Percentiles rank a stretch among this genome's conserved stretches.
phyloP scores from a whole-genome alignment of 1,140 invertebrate genomes.

The Drosophila lacteicornis region DNA sequence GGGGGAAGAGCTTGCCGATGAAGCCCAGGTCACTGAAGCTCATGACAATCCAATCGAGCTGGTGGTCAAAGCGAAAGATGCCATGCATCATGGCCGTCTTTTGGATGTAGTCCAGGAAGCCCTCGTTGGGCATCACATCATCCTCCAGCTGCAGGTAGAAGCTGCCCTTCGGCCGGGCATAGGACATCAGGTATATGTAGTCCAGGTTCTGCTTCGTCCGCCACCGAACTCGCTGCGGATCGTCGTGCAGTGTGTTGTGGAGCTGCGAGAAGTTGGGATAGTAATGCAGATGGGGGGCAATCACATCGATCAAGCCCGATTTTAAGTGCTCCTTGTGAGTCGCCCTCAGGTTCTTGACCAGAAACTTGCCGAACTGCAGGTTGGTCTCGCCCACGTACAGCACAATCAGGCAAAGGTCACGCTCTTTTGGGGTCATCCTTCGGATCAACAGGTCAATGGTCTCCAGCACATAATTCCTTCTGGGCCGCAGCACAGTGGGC shows the following conservation, averaged over 20 bases:
- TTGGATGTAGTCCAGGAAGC: conserved; percentile 33
- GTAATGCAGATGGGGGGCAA: conserved; percentile 37
- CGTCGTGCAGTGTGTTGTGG: conserved; percentile 19
- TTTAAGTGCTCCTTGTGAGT: conserved; percentile 11
- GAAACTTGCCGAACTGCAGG: conserved; percentile 5
- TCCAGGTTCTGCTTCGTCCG: conserved; percentile 47
- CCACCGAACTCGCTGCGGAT: conserved; percentile 7
- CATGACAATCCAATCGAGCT: conserved; percentile 47
- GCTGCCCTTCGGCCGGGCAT: conserved; percentile 32
- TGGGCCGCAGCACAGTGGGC: conserved; percentile 29
- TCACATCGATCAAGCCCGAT: conserved; percentile 44
- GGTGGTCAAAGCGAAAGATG: conserved; percentile 17
- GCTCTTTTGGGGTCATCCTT: conserved; percentile 11
- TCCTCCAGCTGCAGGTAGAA: conserved; percentile 55
- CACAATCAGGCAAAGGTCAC: conserved; percentile 33
- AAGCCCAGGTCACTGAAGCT: conserved; percentile 52
- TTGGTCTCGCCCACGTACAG: conserved; percentile 46
- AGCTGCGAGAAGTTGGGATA: conserved; percentile 37
- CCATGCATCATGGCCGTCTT: conserved; percentile 18
- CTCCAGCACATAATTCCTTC: conserved; percentile 17
- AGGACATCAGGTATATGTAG: conserved; percentile 54
- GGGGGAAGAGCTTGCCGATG: conserved; percentile 48
- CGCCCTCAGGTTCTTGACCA: conserved; percentile 1
- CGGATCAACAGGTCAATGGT: conserved; percentile 27
- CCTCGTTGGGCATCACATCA: conserved; percentile 13